Evolutionary conservation across 2,113 vertebrate genomes (phyloP), one percentile per base, ranked within the genome.

Genomic region (Sialia sialis): DNA sequence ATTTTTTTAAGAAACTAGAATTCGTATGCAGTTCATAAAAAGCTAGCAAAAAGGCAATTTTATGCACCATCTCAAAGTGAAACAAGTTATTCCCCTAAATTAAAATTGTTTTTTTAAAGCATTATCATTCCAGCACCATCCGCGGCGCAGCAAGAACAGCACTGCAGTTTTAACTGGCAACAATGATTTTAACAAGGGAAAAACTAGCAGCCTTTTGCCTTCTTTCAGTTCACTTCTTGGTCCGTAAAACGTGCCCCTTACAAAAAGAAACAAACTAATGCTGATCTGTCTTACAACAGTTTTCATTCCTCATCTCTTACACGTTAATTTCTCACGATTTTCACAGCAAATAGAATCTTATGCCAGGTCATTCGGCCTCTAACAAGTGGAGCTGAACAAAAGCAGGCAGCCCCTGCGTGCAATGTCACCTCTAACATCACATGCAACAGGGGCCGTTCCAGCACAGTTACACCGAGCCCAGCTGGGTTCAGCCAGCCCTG

Each of bases 391-490:
- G 84, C 76, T 29, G 59, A 94, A 92, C 59, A 94, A 84, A 84
- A 92, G 80, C 89, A 59, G 76, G 76, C 43, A 7, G 67, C 46
- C 72, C 22, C 1, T 26, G 1, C 0, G 0, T 25, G 62, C 94
- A 94, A 64, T 68, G 77, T 89, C 95, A 94, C 94, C 86, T 94
- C 90, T 52, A 95, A 63, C 68, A 84, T 84, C 94, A 94, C 92
- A 89, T 87, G 81, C 79, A 90, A 88, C 73, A 90, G 73, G 84
- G 86, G n/a, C 58, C 5, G 56, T 83, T 88, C 83, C 90, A 93
- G 83, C 39, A 80, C n/a, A 67, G 79, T 2, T 10, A 14, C 83
- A 19, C 22, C 4, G 18, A 68, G 77, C 44, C 39, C 79, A 67
- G 86, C 68, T 86, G 5, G 2, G 39, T 11, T 70, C 76, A 90